Evolutionary conservation across 1,140 invertebrate species (phyloP).

Genomic region (Drosophila mauritiana): DNA sequence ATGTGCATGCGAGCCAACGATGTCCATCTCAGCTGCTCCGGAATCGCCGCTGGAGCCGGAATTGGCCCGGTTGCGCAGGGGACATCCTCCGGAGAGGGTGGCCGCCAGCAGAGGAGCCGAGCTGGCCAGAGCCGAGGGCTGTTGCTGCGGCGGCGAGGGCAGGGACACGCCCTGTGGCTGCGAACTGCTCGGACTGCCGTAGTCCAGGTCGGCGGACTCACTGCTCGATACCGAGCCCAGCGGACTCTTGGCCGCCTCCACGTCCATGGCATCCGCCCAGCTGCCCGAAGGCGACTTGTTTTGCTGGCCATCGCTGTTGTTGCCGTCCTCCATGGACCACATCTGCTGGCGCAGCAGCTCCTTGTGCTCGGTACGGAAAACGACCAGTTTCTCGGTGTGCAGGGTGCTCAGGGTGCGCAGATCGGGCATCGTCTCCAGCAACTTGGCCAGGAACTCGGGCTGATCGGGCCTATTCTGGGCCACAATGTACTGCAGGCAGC

Average conservation of each 20-base stretch:
- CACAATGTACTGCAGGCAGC: slow-evolving; percentile 94
- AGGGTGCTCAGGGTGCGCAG: slow-evolving; percentile 97
- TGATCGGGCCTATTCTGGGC: slow-evolving; percentile 93
- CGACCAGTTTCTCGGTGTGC: slow-evolving; percentile 97
- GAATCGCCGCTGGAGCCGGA: slow-evolving; percentile 92
- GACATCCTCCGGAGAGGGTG: slow-evolving; percentile 89
- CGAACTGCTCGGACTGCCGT: slow-evolving; percentile 86
- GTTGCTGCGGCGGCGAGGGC: slow-evolving; percentile 84
- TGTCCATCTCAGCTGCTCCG: slow-evolving; percentile 89
- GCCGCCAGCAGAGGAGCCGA: slow-evolving; percentile 90
- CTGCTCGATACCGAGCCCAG: slow-evolving; percentile 94
- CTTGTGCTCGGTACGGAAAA: slow-evolving; percentile 95
- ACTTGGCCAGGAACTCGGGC: slow-evolving; percentile 91
- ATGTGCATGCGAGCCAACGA: slow-evolving; percentile 88
- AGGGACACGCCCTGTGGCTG: slow-evolving; percentile 40
- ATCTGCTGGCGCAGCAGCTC: slow-evolving; percentile 90
- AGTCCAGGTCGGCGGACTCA: slow-evolving; percentile 87
- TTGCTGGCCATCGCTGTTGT: slow-evolving; percentile 53
- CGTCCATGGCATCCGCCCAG: slow-evolving; percentile 90
- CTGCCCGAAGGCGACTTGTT: slow-evolving; percentile 86
- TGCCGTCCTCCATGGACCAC: slow-evolving; percentile 88
- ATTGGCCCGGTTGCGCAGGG: slow-evolving; percentile 90
- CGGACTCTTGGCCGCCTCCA: slow-evolving; percentile 91
- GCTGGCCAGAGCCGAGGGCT: slow-evolving; percentile 83
- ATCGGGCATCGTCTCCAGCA: slow-evolving; percentile 97